phyloP scores from a whole-genome alignment of 2,888 invertebrate genomes.

The Drosophila greeni region DNA sequence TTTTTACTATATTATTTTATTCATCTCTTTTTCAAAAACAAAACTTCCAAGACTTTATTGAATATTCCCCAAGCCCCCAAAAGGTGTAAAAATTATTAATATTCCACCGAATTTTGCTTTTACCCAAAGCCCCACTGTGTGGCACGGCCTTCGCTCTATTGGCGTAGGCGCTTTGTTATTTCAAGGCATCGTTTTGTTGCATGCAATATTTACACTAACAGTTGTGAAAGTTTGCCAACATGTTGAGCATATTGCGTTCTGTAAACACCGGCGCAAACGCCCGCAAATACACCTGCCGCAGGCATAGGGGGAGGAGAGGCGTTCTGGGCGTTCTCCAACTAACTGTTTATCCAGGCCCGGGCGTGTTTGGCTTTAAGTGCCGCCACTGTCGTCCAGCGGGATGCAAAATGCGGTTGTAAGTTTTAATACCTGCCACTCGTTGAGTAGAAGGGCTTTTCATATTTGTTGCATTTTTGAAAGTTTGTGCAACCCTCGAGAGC shows the following conservation, averaged over 20 bases:
- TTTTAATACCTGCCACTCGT: constrained; percentile 8
- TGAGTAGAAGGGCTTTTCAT: neutral
- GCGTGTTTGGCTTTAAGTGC: constrained; percentile 38
- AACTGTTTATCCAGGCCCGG: constrained; percentile 43
- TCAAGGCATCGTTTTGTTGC: constrained; percentile 47
- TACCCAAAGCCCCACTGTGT: neutral
- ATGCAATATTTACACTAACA: constrained; percentile 53
- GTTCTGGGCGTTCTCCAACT: constrained; percentile 23
- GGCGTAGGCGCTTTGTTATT: constrained; percentile 47
- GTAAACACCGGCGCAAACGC: constrained; percentile 34
- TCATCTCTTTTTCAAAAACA: neutral
- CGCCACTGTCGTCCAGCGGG: constrained; percentile 7
- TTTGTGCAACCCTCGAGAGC: neutral
- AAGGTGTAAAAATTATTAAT: too few species aligned
- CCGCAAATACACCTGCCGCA: constrained; percentile 24
- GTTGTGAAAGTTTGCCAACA: constrained; percentile 61
- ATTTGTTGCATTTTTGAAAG: neutral
- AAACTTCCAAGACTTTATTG: too few species aligned
- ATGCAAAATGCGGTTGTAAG: constrained; percentile 25
- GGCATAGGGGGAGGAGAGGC: neutral
- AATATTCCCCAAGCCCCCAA: too few species aligned
- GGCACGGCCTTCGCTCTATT: constrained; percentile 13
- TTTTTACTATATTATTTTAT: neutral
- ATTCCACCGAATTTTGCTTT: neutral
- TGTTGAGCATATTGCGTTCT: constrained; percentile 63